These are phyloP conservation scores for Netelia melanura DNA, from an alignment of 2,888 invertebrate species.

Conservation along the genomic window DNA sequence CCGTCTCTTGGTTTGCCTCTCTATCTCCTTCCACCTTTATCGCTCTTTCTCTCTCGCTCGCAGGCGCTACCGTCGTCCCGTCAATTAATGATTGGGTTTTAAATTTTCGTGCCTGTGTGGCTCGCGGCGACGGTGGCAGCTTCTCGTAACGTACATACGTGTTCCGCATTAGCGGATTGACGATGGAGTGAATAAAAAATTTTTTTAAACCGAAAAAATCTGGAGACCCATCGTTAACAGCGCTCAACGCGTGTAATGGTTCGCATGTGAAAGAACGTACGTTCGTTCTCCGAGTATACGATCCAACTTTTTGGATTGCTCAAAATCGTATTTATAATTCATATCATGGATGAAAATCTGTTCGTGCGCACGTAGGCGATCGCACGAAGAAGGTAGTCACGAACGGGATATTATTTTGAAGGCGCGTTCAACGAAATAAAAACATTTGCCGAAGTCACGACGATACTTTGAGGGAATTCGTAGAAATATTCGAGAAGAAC, in stretches of 20 bases:
- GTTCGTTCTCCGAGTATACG: not conserved
- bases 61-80: conserved; percentile 45
- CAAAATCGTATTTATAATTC: conserved; percentile 28
- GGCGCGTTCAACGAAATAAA: too few species aligned
- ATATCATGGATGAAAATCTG: not conserved
- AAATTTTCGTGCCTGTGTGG: conserved; percentile 56
- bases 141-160: conserved; percentile 56
- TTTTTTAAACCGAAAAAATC: not conserved
- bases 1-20: conserved; percentile 26
- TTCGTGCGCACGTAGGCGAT: too few species aligned
- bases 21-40: not conserved
- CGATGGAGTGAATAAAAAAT: conserved; percentile 39
- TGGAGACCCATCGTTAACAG: conserved; percentile 13
- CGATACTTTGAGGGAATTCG: too few species aligned
- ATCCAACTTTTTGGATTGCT: conserved; percentile 1
- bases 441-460: too few species aligned
- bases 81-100: conserved; percentile 67
- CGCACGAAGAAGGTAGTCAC: too few species aligned
- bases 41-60: conserved; percentile 3
- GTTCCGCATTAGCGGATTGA: conserved; percentile 60
- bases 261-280: conserved; percentile 24
- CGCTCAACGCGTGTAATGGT: conserved; percentile 22
- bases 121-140: conserved; percentile 7
- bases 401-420: too few species aligned
- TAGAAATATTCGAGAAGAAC: too few species aligned